Conservation (phyloP, 2,888 invertebrate species). For the Globia sparganii region DNA sequence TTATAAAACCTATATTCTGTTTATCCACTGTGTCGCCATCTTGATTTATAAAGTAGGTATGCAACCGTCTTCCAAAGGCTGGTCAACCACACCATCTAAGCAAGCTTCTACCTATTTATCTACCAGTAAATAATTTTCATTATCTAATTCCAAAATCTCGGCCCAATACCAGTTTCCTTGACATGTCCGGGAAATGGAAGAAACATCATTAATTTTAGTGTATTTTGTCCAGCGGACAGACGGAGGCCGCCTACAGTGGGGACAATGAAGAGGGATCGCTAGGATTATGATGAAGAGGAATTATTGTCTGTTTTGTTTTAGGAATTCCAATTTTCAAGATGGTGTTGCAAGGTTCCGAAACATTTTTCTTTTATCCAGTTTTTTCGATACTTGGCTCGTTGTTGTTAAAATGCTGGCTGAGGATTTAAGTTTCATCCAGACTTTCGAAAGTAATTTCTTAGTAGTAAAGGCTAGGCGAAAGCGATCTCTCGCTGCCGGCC, state of each 20-base stretch:
- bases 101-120: neutral
- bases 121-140: conserved; percentile 15
- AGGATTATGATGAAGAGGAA: conserved; percentile 41
- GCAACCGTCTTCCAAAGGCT: neutral
- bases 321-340: conserved; percentile 7
- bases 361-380: neutral
- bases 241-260: conserved; percentile 54
- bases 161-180: conserved; percentile 28
- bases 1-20: neutral
- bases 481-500: too few relatives aligned
- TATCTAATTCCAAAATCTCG: conserved; percentile 37
- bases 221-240: conserved; percentile 60
- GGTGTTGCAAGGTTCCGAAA: neutral
- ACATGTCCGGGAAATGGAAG: conserved; percentile 40
- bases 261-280: conserved; percentile 61
- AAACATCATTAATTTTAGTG: conserved; percentile 69
- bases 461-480: too few relatives aligned
- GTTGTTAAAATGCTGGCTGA: neutral
- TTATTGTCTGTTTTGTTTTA: conserved; percentile 43
- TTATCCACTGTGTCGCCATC: neutral
- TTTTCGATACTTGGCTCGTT: neutral
- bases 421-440: neutral
- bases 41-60: neutral
- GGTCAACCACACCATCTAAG: neutral
- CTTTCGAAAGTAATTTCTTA: neutral